phyloP scores from a whole-genome alignment of 92 coral and sea anemone species.

The Epizoanthus illoricatus region DNA sequence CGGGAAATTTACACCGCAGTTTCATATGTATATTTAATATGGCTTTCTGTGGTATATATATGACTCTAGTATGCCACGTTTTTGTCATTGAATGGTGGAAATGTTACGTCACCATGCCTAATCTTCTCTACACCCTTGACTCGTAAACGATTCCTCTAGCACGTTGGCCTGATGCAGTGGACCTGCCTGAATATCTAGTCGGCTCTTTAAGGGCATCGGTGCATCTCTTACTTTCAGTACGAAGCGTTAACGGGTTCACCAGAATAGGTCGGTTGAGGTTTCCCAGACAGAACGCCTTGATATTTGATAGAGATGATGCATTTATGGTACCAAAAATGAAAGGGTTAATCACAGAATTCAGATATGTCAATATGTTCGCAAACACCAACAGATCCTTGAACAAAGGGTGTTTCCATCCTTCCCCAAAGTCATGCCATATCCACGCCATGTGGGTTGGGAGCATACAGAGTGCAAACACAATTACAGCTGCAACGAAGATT shows the following conservation, averaged over 20 bases:
- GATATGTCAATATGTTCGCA: constrained; percentile 26
- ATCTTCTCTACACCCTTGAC: background rate
- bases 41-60: no score
- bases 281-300: constrained; percentile 28
- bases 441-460: constrained; percentile 35
- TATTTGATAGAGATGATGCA: constrained; percentile 18
- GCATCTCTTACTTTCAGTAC: constrained; percentile 18
- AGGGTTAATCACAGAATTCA: constrained; percentile 29
- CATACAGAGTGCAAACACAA: constrained; percentile 27
- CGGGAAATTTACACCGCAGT: no score
- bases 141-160: background rate
- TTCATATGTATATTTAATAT: no score
- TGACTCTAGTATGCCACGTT: no score
- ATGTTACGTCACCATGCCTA: no score
- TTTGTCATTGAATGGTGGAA: no score
- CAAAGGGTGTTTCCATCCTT: constrained; percentile 12
- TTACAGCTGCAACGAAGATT: constrained; percentile 31
- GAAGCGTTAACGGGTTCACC: constrained; percentile 34
- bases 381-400: constrained; percentile 29
- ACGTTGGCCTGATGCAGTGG: background rate
- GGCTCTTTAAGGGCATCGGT: constrained; percentile 8
- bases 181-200: no score
- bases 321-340: constrained; percentile 29
- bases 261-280: background rate
- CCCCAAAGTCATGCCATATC: constrained; percentile 37